Evolutionary conservation across 30 jellyfish, hydroid and myxozoan genomes (phyloP).

Genomic region (Rhopilema esculentum): DNA sequence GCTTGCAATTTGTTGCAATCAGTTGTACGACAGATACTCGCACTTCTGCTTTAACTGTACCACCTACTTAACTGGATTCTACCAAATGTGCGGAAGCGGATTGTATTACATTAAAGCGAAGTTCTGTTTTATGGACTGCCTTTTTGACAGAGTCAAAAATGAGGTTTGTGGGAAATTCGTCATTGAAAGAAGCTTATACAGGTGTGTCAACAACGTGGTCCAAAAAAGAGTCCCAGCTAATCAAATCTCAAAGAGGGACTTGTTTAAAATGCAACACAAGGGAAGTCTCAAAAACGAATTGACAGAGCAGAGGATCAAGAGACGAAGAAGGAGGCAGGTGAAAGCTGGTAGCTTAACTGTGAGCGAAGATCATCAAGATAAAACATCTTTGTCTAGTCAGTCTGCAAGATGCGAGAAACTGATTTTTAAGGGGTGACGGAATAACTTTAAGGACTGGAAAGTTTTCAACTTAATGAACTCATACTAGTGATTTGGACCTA

Average conservation of each 20-base stretch:
- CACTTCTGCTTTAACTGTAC: constrained; percentile 44
- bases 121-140: constrained; percentile 26
- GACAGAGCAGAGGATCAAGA: not conserved
- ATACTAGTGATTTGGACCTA: too few species aligned
- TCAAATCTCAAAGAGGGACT: not conserved
- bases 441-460: too few species aligned
- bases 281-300: not conserved
- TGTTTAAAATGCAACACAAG: not conserved
- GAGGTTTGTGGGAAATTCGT: constrained; percentile 31
- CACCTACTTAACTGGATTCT: constrained; percentile 12
- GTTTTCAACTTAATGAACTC: too few species aligned
- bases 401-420: too few species aligned
- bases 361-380: too few species aligned
- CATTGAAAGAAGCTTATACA: not conserved
- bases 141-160: constrained; percentile 10
- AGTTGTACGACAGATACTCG: constrained; percentile 1
- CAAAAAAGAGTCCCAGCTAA: not conserved
- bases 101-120: constrained; percentile 12
- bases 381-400: too few species aligned
- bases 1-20: constrained; percentile 26
- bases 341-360: too few species aligned
- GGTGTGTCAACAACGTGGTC: constrained; percentile 9
- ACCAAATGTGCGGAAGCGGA: constrained; percentile 12
- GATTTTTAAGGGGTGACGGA: too few species aligned
- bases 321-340: too few species aligned